Evolutionary conservation across 2,888 invertebrate genomes (phyloP), one percentile per base, ranked within the genome.

Genomic region (Melitaea athalia): DNA sequence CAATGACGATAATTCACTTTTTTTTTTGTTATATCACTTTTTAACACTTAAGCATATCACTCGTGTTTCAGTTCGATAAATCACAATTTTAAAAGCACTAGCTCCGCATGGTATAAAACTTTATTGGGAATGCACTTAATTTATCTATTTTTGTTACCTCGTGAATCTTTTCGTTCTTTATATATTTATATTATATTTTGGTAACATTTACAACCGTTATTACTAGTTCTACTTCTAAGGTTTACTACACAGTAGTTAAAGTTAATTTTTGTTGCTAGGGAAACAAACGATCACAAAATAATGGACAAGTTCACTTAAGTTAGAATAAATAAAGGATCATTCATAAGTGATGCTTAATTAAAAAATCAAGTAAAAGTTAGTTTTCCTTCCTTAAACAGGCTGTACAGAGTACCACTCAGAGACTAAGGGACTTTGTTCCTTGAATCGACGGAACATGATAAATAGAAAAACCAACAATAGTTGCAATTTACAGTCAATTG

Each of bases 21-120:
- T 66, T 68, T 69, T 66, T 70, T 67, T 68, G 65, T 69, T 69
- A 71, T 68, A 69, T 57, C 76, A 74, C 76, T 72, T 52, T 53
- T 63, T 59, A 68, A 69, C 75, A 76, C 75, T 75, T 43, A 33
- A 45, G 38, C 59, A 50, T 60, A 60, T 53, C 67, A 65, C 65
- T 69, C 11, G 24, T 31, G 52, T 59, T 52, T 42, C 11, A 15
- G 42, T 42, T 57, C 38, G 15, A 42, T 57, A 42, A 42, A 57
- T 57, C 57, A 55, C 55, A 33, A 55, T n/a, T 55, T 5, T 57
- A 63, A 11, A n/a, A 69, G 49, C 75, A 73, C 73, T 73, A 71
- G 71, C 68, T 68, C 69, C 68, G 71, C 76, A 74, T 75, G 59
- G 31, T 74, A 70, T 57, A 47, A 59, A 31, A 55, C 55, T 61